These are phyloP conservation scores for Sipunculus nudus DNA, from an alignment of 2,888 invertebrate species.

Conservation along the genomic window DNA sequence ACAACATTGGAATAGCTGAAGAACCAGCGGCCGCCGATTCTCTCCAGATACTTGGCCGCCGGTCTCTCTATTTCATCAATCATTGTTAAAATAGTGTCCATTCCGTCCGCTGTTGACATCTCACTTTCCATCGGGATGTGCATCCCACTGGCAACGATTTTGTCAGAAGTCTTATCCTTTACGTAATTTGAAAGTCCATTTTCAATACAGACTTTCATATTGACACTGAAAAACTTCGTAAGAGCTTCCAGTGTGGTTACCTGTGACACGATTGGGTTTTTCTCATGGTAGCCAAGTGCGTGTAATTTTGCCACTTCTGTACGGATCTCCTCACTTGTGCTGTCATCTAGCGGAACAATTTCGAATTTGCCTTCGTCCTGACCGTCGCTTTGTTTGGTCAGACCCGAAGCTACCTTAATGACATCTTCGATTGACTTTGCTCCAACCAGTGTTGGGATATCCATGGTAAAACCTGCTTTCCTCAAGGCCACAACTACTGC, in stretches of 20 bases:
- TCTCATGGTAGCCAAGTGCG: too few relatives aligned
- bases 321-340: background rate
- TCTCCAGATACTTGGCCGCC: background rate
- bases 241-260: too few relatives aligned
- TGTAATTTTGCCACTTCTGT: too few relatives aligned
- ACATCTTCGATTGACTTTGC: background rate
- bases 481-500: background rate
- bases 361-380: background rate
- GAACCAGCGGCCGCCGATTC: slow-evolving; percentile 7
- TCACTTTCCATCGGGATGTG: slow-evolving; percentile 8
- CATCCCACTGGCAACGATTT: background rate
- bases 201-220: background rate
- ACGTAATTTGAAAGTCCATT: background rate
- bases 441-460: background rate
- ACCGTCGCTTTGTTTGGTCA: background rate
- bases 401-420: background rate
- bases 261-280: too few relatives aligned
- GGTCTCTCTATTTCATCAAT: slow-evolving; percentile 18
- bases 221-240: background rate
- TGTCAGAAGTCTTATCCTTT: background rate
- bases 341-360: too few relatives aligned
- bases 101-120: slow-evolving; percentile 10
- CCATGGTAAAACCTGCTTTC: background rate
- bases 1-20: slow-evolving; percentile 4
- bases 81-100: slow-evolving; percentile 13